These are phyloP conservation scores for Drepana arcuata DNA, from an alignment of 1,140 invertebrate species.

Conservation along the genomic window DNA sequence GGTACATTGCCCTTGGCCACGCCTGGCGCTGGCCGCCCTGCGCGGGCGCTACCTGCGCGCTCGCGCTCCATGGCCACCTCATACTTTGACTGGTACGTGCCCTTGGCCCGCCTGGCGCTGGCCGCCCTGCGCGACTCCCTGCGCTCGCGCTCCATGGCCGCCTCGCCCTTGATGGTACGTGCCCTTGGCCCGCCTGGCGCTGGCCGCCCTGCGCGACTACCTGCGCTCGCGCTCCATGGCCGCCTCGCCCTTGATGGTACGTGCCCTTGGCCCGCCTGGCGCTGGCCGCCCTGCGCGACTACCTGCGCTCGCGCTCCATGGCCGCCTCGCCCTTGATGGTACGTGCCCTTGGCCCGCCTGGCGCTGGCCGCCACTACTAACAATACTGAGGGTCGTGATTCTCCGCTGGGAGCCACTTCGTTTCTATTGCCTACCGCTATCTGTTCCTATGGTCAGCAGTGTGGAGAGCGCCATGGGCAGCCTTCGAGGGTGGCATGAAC, in stretches of 20 bases:
- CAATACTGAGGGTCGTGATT: too few species aligned
- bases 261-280: conserved; percentile 19
- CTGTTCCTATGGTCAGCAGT: too few species aligned
- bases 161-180: conserved; percentile 37
- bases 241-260: conserved; percentile 38
- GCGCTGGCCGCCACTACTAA: too few species aligned
- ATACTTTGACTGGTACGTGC: conserved; percentile 55
- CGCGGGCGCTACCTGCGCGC: conserved; percentile 70
- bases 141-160: conserved; percentile 33
- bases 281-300: conserved; percentile 61
- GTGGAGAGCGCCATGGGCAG: too few species aligned
- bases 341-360: too few species aligned
- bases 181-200: conserved; percentile 17
- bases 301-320: conserved; percentile 76
- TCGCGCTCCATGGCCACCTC: conserved; percentile 77
- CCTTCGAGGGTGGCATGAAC: too few species aligned
- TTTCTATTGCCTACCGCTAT: too few species aligned
- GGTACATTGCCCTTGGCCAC: too few species aligned
- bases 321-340: conserved; percentile 41
- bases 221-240: conserved; percentile 75
- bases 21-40: conserved; percentile 34
- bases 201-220: conserved; percentile 61
- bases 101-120: conserved; percentile 76
- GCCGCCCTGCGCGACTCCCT: conserved; percentile 74
- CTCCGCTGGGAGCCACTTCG: too few species aligned